A percentile compares a stretch with the other conserved stretches of the same genome.
phyloP scores from a whole-genome alignment of 2,797 vertebrate genomes.

The Staurois parvus region DNA sequence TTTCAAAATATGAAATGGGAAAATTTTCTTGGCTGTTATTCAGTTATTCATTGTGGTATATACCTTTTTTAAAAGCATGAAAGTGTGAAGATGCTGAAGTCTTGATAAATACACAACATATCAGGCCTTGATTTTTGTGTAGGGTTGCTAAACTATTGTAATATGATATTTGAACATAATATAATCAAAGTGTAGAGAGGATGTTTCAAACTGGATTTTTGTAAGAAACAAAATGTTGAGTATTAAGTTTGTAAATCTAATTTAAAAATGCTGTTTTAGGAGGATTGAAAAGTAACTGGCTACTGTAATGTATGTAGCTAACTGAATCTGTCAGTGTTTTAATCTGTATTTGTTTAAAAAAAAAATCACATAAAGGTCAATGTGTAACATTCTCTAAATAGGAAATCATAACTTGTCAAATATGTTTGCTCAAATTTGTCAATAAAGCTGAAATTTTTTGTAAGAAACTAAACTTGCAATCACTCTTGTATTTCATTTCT shows the following conservation, averaged over 20 bases:
- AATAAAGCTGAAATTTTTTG: constrained; percentile 89
- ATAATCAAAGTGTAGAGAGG: constrained; percentile 85
- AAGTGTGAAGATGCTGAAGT: constrained; percentile 80
- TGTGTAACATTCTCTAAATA: constrained; percentile 99
- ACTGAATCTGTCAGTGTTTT: constrained; percentile 97
- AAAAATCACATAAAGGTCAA: constrained; percentile 87
- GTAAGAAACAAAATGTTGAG: constrained; percentile 87
- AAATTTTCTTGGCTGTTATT: constrained; percentile 82
- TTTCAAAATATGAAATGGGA: constrained; percentile 78
- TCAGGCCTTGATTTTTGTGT: constrained; percentile 77
- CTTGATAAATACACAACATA: constrained; percentile 72
- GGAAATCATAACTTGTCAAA: constrained; percentile 91
- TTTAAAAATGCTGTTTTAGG: constrained; percentile 87
- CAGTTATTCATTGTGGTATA: constrained; percentile 84
- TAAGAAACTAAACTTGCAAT: constrained; percentile 89
- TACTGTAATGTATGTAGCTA: constrained; percentile 93
- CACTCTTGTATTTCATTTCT: constrained; percentile 88
- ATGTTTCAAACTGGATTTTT: constrained; percentile 87
- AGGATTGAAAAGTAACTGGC: constrained; percentile 85
- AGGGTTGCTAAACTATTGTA: constrained; percentile 82
- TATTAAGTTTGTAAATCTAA: constrained; percentile 91
- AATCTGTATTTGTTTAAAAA: constrained; percentile 97
- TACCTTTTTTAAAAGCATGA: constrained; percentile 81
- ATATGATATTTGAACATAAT: constrained; percentile 76
- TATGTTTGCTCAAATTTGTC: constrained; percentile 89